Conservation (phyloP, 2,888 invertebrate genomes). For the Agrilus biguttatus region DNA sequence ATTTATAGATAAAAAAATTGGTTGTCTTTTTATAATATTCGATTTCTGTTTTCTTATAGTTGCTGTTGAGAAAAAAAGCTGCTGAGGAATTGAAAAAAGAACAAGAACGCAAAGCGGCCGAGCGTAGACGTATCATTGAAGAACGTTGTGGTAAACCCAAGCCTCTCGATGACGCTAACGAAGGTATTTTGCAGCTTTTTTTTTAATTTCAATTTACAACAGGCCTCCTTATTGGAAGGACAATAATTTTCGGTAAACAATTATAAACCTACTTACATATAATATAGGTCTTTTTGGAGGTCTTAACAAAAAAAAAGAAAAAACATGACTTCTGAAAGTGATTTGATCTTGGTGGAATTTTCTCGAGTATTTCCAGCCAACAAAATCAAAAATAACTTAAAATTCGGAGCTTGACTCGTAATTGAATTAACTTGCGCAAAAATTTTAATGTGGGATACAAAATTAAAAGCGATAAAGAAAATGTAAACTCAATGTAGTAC, state of each 20-base stretch:
- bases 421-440: too few relatives aligned
- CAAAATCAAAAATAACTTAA: too few relatives aligned
- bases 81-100: constrained; percentile 99
- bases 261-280: neutral
- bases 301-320: neutral
- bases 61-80: constrained; percentile 99
- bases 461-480: too few relatives aligned
- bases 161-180: constrained; percentile 81
- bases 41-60: constrained; percentile 37
- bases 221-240: neutral
- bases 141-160: constrained; percentile 89
- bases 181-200: constrained; percentile 50
- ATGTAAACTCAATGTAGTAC: too few relatives aligned
- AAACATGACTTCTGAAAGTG: too few relatives aligned
- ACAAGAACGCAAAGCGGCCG: constrained; percentile 96
- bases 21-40: neutral
- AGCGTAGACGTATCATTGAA: constrained; percentile 93
- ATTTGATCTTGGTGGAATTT: too few relatives aligned
- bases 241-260: neutral
- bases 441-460: too few relatives aligned
- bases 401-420: too few relatives aligned
- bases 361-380: too few relatives aligned
- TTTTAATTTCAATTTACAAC: neutral
- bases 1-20: too few relatives aligned
- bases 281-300: neutral